These are phyloP conservation scores for Turritopsis dohrnii DNA, from an alignment of 30 jellyfish, hydroid and myxozoan species.

Conservation along the genomic window DNA sequence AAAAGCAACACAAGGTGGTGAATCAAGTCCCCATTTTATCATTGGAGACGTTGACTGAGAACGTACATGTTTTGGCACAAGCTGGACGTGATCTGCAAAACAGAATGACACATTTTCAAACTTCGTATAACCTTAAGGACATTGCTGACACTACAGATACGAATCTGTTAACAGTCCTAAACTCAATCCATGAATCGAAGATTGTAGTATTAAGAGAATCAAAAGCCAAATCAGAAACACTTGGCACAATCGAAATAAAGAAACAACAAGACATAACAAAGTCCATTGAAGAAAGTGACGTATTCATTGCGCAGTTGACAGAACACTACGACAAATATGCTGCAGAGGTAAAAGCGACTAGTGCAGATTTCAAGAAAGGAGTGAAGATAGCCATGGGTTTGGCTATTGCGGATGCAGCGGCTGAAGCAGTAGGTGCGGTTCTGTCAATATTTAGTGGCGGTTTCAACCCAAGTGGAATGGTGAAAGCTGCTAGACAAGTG, in stretches of 20 bases:
- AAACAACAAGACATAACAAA: constrained; percentile 19
- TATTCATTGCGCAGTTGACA: constrained; percentile 7
- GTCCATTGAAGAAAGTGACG: constrained; percentile 7
- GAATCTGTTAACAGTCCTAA: background rate
- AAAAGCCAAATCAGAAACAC: constrained; percentile 23
- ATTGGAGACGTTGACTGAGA: constrained; percentile 13
- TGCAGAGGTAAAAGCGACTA: background rate
- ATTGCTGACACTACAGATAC: background rate
- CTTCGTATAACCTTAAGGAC: background rate
- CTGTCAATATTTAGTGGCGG: constrained; percentile 22
- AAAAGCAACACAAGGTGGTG: constrained; percentile 5
- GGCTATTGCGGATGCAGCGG: constrained; percentile 43
- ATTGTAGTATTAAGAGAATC: constrained; percentile 19
- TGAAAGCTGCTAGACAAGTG: constrained; percentile 24
- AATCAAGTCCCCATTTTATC: constrained; percentile 29
- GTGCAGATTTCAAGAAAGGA: constrained; percentile 16
- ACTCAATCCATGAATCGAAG: constrained; percentile 12
- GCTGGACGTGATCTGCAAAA: constrained; percentile 31
- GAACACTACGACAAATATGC: background rate
- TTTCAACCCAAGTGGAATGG: constrained; percentile 13
- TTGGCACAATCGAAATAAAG: constrained; percentile 22
- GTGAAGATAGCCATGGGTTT: constrained; percentile 25
- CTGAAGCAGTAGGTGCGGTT: constrained; percentile 17
- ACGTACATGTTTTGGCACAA: constrained; percentile 22
- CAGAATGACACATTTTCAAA: constrained; percentile 2